These are phyloP conservation scores for Ondatra zibethicus DNA, from an alignment of 2,113 vertebrate genomes.

Conservation along the genomic window DNA sequence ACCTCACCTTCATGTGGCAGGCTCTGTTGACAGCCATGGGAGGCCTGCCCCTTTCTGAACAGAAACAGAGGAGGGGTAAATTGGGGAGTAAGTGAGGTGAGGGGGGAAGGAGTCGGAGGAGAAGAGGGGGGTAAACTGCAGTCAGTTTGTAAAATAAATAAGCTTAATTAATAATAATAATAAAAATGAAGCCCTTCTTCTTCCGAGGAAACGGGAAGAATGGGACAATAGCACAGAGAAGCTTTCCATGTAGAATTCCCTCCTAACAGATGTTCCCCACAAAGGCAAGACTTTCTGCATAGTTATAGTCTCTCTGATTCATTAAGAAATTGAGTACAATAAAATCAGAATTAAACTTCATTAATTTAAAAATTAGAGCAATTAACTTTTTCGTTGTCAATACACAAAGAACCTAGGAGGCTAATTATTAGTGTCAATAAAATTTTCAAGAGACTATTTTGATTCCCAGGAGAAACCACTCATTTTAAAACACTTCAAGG, in stretches of 20 bases:
- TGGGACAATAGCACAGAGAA: background rate
- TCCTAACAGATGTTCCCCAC: background rate
- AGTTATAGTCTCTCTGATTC: constrained; percentile 5
- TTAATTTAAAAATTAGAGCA: constrained; percentile 46
- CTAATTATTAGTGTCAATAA: background rate
- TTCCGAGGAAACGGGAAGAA: background rate
- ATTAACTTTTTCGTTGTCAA: constrained; percentile 24
- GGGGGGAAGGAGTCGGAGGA: background rate
- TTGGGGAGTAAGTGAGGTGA: background rate
- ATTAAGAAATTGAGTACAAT: constrained; percentile 29
- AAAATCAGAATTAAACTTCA: constrained; percentile 32
- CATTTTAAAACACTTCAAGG: constrained; percentile 56
- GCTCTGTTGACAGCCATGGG: background rate
- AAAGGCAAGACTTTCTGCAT: background rate
- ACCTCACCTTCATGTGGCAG: background rate
- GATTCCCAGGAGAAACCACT: constrained; percentile 27
- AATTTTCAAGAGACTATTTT: constrained; percentile 45
- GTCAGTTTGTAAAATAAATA: background rate
- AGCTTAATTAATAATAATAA: background rate
- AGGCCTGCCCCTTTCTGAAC: background rate
- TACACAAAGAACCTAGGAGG: constrained; percentile 44
- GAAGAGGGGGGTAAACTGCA: background rate
- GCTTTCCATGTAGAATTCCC: background rate
- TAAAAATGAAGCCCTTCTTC: background rate
- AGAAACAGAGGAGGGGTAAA: background rate